Percentiles rank a stretch among this genome's conserved stretches.
These are phyloP conservation scores for Synanthedon andrenaeformis DNA, from an alignment of 2,888 invertebrate genomes.

Conservation along the genomic window DNA sequence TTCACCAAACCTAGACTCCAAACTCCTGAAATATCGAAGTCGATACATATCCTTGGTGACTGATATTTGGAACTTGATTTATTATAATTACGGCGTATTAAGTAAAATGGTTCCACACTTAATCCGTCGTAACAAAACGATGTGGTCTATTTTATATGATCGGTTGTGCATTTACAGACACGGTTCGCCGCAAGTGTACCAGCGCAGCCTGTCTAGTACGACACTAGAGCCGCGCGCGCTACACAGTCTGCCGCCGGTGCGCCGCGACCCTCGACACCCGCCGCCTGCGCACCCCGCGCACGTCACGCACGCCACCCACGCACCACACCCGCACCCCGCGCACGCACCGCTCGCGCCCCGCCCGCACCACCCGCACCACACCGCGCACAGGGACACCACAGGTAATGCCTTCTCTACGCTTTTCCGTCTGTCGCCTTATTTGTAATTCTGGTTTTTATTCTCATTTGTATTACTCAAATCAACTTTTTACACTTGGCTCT, in stretches of 20 bases:
- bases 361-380: constrained; percentile 46
- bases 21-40: no score
- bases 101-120: no score
- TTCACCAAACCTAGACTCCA: no score
- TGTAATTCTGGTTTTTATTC: no score
- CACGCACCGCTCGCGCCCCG: constrained; percentile 54
- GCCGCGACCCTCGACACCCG: constrained; percentile 41
- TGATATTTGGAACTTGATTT: no score
- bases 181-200: constrained; percentile 53
- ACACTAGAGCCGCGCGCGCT: constrained; percentile 47
- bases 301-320: constrained; percentile 2
- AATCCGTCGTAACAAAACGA: no score
- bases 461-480: no score
- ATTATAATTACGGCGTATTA: no score
- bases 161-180: constrained; percentile 20
- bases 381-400: constrained; percentile 39
- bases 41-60: no score
- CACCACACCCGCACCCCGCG: constrained; percentile 2
- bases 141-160: no score
- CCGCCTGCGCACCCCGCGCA: constrained; percentile 7
- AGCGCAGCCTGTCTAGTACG: constrained; percentile 52
- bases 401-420: constrained; percentile 13
- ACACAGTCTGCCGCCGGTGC: constrained; percentile 65
- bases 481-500: no score
- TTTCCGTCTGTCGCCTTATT: constrained; percentile 10